phyloP scores from a whole-genome alignment of 2,797 vertebrate genomes.

The Muraenolepis orangiensis region DNA sequence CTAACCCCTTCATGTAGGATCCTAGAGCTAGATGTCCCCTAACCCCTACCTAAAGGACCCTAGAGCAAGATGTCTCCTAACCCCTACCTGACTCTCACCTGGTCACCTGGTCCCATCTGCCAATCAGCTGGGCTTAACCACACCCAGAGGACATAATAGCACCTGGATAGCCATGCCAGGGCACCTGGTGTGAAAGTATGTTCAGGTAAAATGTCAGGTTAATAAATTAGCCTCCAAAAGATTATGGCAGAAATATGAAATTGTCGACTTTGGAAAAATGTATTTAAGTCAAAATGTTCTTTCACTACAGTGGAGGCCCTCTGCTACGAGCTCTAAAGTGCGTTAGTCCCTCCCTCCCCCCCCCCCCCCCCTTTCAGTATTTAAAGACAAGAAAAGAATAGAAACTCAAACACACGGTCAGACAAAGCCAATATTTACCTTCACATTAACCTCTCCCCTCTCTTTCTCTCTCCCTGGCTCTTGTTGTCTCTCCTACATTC shows the following conservation, averaged over 20 bases:
- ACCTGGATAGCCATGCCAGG: not conserved
- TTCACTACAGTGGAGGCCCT: no score
- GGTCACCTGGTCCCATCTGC: no score
- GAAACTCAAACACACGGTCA: conserved; percentile 1
- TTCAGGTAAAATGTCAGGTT: not conserved
- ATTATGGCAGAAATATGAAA: no score
- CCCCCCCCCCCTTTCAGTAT: not conserved
- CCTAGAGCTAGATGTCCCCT: no score
- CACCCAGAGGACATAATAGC: not conserved
- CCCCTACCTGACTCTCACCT: no score
- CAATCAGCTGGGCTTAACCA: not conserved
- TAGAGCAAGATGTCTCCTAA: no score
- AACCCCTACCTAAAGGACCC: no score
- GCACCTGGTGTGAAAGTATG: not conserved
- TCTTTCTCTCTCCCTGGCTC: no score
- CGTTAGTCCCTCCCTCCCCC: not conserved
- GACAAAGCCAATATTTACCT: not conserved
- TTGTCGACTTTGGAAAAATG: no score
- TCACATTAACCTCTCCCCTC: not conserved
- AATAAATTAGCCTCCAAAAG: not conserved
- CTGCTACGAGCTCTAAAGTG: no score
- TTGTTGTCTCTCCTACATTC: no score
- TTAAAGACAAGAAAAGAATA: conserved; percentile 1
- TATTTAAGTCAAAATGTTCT: no score
- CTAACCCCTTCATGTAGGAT: not conserved